phyloP scores from a whole-genome alignment of 2,113 vertebrate genomes.

The Elachura formosa region DNA sequence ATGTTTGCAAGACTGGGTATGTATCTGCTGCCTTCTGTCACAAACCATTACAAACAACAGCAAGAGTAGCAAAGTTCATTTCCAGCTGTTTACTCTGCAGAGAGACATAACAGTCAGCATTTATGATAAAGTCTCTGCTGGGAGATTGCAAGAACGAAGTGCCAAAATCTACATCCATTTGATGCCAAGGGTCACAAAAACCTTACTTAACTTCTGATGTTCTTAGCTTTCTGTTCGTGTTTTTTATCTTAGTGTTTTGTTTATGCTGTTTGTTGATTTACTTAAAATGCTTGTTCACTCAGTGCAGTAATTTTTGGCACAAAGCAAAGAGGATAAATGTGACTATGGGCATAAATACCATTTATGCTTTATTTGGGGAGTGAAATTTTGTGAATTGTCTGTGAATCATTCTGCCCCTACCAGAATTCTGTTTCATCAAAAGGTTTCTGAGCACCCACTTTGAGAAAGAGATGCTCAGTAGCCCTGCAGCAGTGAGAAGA shows the following conservation, averaged over 20 bases:
- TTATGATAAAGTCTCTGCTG: not conserved
- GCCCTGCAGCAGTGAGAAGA: not conserved
- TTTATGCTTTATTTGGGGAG: not conserved
- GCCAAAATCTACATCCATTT: not conserved
- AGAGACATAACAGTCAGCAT: not conserved
- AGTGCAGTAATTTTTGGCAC: not conserved
- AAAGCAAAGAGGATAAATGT: not conserved
- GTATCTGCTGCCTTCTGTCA: not conserved
- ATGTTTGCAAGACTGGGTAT: not conserved
- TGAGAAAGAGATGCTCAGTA: not conserved
- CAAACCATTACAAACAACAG: not conserved
- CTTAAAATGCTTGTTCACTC: not conserved
- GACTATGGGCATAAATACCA: not conserved
- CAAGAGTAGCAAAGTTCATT: not conserved
- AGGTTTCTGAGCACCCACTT: not conserved
- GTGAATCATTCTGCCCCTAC: not conserved
- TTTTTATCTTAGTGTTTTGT: not conserved
- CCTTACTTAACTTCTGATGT: not conserved
- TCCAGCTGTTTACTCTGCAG: not conserved
- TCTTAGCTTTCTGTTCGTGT: not conserved
- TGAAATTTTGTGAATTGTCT: not conserved
- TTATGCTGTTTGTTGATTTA: not conserved
- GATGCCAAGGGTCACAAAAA: not conserved
- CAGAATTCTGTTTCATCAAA: not conserved
- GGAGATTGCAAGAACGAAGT: not conserved